Base-by-base conservation (phyloP, 1,140 invertebrate species). In the Hyphantria cunea region DNA sequence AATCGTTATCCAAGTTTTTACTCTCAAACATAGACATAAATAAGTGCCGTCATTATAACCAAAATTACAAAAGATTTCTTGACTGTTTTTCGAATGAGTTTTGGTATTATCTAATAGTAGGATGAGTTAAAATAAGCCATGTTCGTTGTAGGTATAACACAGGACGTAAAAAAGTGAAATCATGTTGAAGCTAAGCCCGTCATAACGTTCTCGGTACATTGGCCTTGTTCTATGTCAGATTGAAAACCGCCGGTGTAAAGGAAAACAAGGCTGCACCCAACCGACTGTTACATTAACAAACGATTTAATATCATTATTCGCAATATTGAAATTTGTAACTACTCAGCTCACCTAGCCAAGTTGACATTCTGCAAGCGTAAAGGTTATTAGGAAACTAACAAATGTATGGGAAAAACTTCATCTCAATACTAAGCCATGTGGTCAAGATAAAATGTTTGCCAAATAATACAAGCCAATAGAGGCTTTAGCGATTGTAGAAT, bases 161-260 rank as follows among this genome's bases (percentile, higher is more conserved):
- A 79, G 48, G 67, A 65, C 49, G 61, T 74, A 74, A 83, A 77
- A 74, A 84, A 87, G 86, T 86, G 85, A 89, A 86, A 88, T 88
- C 84, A 80, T 70, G 68, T 64, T 55, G 61, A 83, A 82, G 76
- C 72, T 74, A 69, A 82, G 70, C 66, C 68, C 71, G 64, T 71
- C 72, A 80, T 76, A 78, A 78, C 70, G 72, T 80, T 82, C 69
- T 79, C 76, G 84, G 79, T 87, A 82, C 80, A 86, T 84, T 86
- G 81, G 72, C 74, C 73, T 66, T 66, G 64, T 80, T 76, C 72
- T 78, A 77, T 82, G 78, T 77, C 80, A 80, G 78, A 79, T 72
- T 82, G 74, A 82, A 86, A 81, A 83, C 70, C 63, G 64, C 64
- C 74, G 66, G 68, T 76, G 60, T 69, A 81, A 87, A 82, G 67